Evolutionary conservation across 2,113 vertebrate genomes (phyloP), one percentile per base, ranked within the genome.

Genomic region (Plectropomus leopardus): DNA sequence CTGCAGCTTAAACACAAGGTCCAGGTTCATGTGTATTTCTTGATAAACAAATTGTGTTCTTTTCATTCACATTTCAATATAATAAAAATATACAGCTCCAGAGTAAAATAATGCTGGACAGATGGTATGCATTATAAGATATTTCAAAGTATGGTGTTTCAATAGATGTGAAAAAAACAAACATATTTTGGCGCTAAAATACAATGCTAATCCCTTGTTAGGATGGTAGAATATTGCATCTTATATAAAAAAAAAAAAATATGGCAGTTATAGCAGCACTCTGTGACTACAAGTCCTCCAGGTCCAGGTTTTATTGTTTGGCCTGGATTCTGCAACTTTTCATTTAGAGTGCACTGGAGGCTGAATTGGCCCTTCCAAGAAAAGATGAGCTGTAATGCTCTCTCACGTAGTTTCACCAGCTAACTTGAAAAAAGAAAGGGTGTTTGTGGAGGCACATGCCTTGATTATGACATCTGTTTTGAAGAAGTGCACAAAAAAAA

Each of bases 381-480:
- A 70, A 67, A 54, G n/a, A 57, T 42, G 24, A 44, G 45, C 48
- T 70, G 54, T 40, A 60, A 57, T 45, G 32, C 24, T 66, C 8
- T 72, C 48, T 44, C 2, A 26, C 17, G 11, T 30, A 60, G 67
- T 76, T 69, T 67, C 42, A 36, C 54, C 40, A 26, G 24, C 28
- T 64, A 55, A 50, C 70, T 54, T 54, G 44, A 44, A 34, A n/a
- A 81, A 64, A 53, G 50, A 76, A 63, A 63, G 45, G 45, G 47
- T 23, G n/a, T 76, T 60, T 86, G 69, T 72, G 77, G 69, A 85
- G 82, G 86, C 47, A 69, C 53, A 78, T 67, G 67, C 50, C 77
- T 81, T 61, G 77, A 78, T 76, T 82, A 76, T 9, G 11, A 28
- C 32, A 24, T 63, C 13, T 67, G 17, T 58, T 64, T 48, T 26